phyloP scores from a whole-genome alignment of 2,797 vertebrate genomes.

The Simalia tracyae region DNA sequence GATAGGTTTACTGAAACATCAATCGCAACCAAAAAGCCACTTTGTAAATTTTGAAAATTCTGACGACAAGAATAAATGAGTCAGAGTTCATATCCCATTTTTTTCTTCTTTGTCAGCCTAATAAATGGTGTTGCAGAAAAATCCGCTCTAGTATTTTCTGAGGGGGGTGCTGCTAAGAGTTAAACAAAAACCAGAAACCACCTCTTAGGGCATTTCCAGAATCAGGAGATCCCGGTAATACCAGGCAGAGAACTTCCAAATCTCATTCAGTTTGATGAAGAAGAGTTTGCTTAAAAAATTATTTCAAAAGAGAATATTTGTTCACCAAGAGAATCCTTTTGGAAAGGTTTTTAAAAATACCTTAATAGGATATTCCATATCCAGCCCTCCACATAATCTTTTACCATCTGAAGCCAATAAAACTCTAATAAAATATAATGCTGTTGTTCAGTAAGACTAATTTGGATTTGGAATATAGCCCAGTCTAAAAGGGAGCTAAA shows the following conservation, averaged over 20 bases:
- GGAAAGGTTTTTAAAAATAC: neutral
- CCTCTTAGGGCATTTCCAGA: neutral
- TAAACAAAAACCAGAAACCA: neutral
- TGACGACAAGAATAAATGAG: neutral
- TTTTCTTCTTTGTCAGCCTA: neutral
- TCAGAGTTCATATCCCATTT: neutral
- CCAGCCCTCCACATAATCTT: neutral
- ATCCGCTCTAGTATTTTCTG: neutral
- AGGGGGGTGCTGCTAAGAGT: neutral
- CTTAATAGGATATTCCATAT: neutral
- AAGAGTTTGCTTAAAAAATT: neutral
- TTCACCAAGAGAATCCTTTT: neutral
- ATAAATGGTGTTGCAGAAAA: neutral
- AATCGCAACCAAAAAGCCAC: neutral
- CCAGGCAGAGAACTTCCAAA: neutral
- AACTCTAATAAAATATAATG: neutral
- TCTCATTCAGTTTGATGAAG: neutral
- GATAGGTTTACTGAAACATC: neutral
- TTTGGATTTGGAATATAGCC: neutral
- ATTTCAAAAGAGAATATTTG: neutral
- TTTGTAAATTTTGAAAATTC: neutral
- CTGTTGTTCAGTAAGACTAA: neutral
- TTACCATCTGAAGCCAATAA: neutral
- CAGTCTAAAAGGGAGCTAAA: neutral
- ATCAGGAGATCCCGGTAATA: neutral